Conservation (phyloP, 1,140 invertebrate species). For the Thalassaphorura encarpata region DNA sequence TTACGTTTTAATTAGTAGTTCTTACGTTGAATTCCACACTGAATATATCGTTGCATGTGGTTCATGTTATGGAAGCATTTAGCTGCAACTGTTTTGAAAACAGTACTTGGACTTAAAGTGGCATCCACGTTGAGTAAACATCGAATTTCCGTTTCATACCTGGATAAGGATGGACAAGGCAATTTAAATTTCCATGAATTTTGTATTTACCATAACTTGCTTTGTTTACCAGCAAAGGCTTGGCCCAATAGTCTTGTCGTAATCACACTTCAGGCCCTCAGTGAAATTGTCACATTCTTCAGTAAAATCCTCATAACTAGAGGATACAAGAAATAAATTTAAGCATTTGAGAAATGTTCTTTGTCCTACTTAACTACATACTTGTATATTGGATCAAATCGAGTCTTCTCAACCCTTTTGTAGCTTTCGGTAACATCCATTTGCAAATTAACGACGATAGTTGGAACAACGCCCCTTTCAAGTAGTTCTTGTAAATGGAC, state of each 20-base stretch:
- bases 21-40: neutral
- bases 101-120: neutral
- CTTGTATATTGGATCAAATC: conserved; percentile 8
- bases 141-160: neutral
- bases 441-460: conserved; percentile 15
- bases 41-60: neutral
- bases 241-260: too few species aligned
- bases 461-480: conserved; percentile 18
- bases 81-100: conserved; percentile 5
- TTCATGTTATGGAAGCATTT: conserved; percentile 1
- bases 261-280: too few species aligned
- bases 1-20: too few species aligned
- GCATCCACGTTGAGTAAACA: neutral
- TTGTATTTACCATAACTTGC: too few species aligned
- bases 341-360: too few species aligned
- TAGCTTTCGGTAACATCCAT: conserved; percentile 1
- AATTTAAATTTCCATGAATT: too few species aligned
- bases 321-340: too few species aligned
- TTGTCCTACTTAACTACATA: conserved; percentile 2
- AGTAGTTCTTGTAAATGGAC: conserved; percentile 18
- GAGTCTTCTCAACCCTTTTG: neutral
- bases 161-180: neutral
- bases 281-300: too few species aligned
- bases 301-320: too few species aligned
- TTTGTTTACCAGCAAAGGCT: too few species aligned